A percentile compares a stretch with the other conserved stretches of the same genome.
These are phyloP conservation scores for Corythornis leucogaster DNA, from an alignment of 2,797 vertebrate species.

Conservation along the genomic window DNA sequence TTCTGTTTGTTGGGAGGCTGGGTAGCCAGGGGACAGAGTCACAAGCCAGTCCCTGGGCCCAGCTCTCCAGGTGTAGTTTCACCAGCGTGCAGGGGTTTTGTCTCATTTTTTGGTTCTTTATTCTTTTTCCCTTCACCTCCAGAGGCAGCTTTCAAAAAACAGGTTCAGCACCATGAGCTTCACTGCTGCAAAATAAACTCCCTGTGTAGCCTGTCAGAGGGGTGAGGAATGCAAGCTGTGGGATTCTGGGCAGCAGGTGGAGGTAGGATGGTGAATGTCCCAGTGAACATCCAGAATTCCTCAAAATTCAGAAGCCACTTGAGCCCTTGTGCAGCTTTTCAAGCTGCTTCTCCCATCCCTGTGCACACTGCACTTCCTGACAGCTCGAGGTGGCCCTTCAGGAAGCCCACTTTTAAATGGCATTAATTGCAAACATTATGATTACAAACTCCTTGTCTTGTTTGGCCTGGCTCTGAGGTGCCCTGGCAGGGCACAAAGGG, in stretches of 20 bases:
- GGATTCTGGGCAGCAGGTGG: neutral
- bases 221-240: neutral
- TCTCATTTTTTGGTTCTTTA: neutral
- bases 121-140: fast-evolving
- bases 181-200: neutral
- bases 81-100: neutral
- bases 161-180: neutral
- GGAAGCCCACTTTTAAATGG: neutral
- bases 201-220: neutral
- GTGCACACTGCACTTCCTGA: neutral
- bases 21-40: neutral
- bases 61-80: neutral
- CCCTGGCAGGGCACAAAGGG: neutral
- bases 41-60: neutral
- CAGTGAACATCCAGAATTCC: neutral
- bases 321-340: neutral
- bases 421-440: no score
- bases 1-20: neutral
- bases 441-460: neutral
- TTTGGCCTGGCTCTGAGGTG: neutral
- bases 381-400: neutral
- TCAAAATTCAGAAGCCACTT: neutral
- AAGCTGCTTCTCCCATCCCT: neutral
- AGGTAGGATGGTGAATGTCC: neutral
- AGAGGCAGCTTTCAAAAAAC: neutral